A percentile compares a stretch with the other conserved stretches of the same genome.
phyloP scores from a whole-genome alignment of 2,113 vertebrate species.

The Muntiacus muntjak region DNA sequence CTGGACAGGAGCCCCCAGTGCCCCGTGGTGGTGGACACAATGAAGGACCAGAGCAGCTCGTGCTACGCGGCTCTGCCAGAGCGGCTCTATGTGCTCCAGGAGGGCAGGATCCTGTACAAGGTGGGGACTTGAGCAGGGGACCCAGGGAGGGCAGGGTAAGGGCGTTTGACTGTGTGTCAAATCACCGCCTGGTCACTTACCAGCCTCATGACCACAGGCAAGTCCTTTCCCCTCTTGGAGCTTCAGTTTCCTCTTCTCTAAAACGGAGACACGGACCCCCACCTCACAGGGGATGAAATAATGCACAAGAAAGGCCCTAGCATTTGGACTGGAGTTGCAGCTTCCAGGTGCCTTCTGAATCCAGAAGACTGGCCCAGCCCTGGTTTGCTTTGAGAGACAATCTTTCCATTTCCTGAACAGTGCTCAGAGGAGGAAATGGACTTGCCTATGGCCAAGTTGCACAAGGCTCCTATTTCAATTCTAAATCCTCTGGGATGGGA shows the following conservation, averaged over 20 bases:
- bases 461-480: slow-evolving; percentile 7
- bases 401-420: neutral
- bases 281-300: neutral
- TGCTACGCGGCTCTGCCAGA: slow-evolving; percentile 91
- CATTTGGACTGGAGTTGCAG: neutral
- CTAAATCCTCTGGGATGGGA: neutral
- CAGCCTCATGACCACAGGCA: neutral
- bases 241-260: neutral
- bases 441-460: neutral
- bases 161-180: neutral
- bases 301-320: neutral
- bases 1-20: slow-evolving; percentile 85
- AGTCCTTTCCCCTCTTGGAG: neutral
- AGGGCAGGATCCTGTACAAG: slow-evolving; percentile 90
- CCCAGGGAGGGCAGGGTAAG: neutral
- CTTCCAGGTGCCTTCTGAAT: neutral
- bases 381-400: neutral
- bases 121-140: slow-evolving; percentile 66
- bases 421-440: neutral
- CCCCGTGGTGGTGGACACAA: slow-evolving; percentile 91
- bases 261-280: neutral
- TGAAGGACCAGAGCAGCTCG: slow-evolving; percentile 83
- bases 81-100: slow-evolving; percentile 89
- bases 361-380: neutral
- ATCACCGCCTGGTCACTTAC: neutral